Evolutionary conservation across 2,797 vertebrate genomes (phyloP).

Genomic region (Miichthys miiuy): DNA sequence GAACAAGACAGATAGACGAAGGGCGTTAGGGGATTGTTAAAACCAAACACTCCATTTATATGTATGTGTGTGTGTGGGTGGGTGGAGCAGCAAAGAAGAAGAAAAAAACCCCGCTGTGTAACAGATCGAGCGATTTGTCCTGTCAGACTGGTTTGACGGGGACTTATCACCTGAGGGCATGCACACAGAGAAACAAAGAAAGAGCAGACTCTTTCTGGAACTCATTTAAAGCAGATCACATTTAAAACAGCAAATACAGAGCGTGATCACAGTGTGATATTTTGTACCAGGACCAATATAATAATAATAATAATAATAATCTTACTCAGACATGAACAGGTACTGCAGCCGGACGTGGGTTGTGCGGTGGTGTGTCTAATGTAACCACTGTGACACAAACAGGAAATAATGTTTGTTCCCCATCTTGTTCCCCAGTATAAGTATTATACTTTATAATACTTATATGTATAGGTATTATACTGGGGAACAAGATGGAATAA

Average conservation of each 20-base stretch:
- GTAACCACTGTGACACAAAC: no score
- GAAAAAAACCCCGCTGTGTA: background rate
- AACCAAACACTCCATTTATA: background rate
- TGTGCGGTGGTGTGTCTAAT: no score
- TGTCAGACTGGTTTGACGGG: constrained; percentile 67
- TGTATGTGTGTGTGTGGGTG: background rate
- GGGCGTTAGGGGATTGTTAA: background rate
- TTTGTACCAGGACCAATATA: no score
- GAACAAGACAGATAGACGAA: background rate
- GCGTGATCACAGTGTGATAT: no score
- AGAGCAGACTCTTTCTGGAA: background rate
- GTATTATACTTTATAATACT: no score
- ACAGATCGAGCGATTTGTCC: constrained; percentile 20
- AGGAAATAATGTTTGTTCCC: no score
- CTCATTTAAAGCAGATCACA: background rate
- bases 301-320: no score
- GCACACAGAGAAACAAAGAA: background rate
- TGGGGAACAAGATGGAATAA: no score
- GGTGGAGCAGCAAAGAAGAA: background rate
- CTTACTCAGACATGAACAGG: no score
- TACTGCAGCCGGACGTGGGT: no score
- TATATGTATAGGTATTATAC: no score
- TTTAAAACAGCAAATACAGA: background rate
- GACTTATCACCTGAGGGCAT: background rate
- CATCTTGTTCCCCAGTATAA: no score